phyloP scores from a whole-genome alignment of 2,797 vertebrate species.

The Glossophaga mutica region DNA sequence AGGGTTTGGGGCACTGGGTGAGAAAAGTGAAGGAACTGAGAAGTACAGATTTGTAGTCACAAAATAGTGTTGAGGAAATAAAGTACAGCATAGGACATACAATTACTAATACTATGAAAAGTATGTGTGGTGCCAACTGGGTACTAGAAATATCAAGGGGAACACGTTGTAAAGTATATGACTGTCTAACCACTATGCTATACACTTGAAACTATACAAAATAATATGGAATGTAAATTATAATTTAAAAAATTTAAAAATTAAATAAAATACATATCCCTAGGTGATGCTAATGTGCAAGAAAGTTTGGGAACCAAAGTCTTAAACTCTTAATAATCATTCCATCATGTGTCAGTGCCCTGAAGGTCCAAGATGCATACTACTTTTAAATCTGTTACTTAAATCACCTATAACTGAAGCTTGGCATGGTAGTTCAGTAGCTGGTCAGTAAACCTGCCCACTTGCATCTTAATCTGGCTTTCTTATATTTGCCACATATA shows the following conservation, averaged over 20 bases:
- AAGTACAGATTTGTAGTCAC: not conserved
- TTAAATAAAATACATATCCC: not conserved
- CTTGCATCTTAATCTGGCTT: not conserved
- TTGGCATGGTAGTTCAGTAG: not conserved
- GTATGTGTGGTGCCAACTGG: not conserved
- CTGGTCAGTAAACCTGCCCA: not conserved
- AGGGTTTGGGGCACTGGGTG: not conserved
- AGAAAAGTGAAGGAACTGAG: not conserved
- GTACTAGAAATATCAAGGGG: not conserved
- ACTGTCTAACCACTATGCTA: not conserved
- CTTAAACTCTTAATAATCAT: not conserved
- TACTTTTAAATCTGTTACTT: not conserved
- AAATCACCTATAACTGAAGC: not conserved
- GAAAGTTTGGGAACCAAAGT: not conserved
- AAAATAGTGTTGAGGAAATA: not conserved
- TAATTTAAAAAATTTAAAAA: not conserved
- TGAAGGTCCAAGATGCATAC: not conserved
- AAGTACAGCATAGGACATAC: not conserved
- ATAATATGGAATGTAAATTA: not conserved
- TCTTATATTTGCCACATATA: not conserved
- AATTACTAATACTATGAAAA: not conserved
- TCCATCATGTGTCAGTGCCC: not conserved
- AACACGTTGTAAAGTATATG: not conserved
- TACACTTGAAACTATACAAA: not conserved
- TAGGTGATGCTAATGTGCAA: not conserved